Percentiles rank a stretch among this genome's conserved stretches.
These are phyloP conservation scores for Melanchra persicariae DNA, from an alignment of 2,888 invertebrate genomes.

Conservation along the genomic window DNA sequence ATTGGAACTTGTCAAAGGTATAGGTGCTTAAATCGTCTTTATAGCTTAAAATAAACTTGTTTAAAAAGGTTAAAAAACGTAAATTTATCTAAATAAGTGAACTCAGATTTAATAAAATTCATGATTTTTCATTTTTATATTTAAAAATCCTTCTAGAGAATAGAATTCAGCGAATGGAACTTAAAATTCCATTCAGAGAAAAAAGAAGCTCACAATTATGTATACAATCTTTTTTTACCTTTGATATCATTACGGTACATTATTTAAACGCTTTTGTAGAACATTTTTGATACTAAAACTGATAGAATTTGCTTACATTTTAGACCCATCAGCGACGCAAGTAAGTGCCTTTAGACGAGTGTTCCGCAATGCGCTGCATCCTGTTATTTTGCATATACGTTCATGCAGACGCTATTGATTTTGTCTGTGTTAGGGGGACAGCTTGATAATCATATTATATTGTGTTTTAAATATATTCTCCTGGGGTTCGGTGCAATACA, in stretches of 20 bases:
- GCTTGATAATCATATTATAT: constrained; percentile 88
- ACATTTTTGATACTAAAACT: neutral
- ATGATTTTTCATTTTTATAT: neutral
- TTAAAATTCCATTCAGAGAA: constrained; percentile 15
- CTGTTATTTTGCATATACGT: constrained; percentile 82
- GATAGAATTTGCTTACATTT: neutral
- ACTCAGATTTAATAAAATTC: constrained; percentile 2
- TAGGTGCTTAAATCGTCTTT: neutral
- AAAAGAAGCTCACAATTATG: constrained; percentile 24
- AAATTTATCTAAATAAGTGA: constrained; percentile 8
- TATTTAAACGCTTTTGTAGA: neutral
- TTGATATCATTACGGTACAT: constrained; percentile 18
- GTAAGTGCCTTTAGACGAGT: constrained; percentile 25
- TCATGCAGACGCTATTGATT: constrained; percentile 89
- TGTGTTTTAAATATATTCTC: constrained; percentile 87
- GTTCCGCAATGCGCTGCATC: constrained; percentile 74
- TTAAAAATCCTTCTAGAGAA: constrained; percentile 20
- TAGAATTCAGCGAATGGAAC: constrained; percentile 28
- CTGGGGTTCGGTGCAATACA: constrained; percentile 73
- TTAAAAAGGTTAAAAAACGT: neutral
- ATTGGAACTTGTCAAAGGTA: neutral
- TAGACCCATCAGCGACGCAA: neutral
- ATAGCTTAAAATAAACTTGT: neutral
- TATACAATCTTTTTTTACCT: constrained; percentile 34
- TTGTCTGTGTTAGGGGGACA: constrained; percentile 91